Conservation (phyloP, 64 coral and sea anemone species). For the Montipora cactus region DNA sequence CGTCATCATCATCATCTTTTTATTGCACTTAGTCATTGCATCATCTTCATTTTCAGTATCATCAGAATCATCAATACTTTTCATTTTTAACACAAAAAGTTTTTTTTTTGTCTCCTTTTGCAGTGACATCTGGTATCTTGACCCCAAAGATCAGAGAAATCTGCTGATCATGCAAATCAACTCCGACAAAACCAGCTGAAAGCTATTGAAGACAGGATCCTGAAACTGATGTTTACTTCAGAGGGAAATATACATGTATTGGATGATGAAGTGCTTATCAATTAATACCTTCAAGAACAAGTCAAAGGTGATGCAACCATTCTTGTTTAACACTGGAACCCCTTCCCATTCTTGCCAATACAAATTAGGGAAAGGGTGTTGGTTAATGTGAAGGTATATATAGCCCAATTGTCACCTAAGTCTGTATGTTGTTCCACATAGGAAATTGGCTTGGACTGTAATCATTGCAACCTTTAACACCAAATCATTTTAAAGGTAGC, state of each 20-base stretch:
- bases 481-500: no score
- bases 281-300: slow-evolving; percentile 90
- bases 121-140: slow-evolving; percentile 91
- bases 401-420: no score
- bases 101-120: background rate
- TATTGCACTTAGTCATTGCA: no score
- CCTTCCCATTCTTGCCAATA: background rate
- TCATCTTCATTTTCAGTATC: no score
- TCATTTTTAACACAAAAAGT: no score
- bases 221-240: slow-evolving; percentile 94
- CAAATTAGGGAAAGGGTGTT: no score
- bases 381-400: no score
- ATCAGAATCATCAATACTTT: no score
- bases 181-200: slow-evolving; percentile 99
- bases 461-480: no score
- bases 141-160: slow-evolving; percentile 96
- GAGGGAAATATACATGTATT: slow-evolving; percentile 89
- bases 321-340: background rate
- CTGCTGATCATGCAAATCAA: slow-evolving; percentile 97
- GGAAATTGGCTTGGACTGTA: no score
- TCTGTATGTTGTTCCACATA: no score
- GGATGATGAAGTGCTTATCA: slow-evolving; percentile 97
- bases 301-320: slow-evolving; percentile 78
- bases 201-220: slow-evolving; percentile 97
- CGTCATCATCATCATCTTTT: no score